Percentiles rank a stretch among this genome's conserved stretches.
These are phyloP conservation scores for Microctenopoma stevenorrisi DNA, from an alignment of 2,797 vertebrate genomes.

Conservation along the genomic window DNA sequence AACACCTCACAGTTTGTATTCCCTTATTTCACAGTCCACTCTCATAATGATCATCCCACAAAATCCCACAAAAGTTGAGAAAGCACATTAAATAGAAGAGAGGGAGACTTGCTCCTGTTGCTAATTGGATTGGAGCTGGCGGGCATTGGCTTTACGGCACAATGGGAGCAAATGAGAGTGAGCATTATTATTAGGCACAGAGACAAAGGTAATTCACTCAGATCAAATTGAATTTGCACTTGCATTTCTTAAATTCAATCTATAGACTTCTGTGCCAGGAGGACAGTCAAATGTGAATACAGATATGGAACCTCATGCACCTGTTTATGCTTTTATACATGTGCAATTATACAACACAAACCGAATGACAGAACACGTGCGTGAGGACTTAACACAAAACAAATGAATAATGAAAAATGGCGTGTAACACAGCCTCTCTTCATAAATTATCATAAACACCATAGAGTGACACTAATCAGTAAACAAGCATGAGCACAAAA, in stretches of 20 bases:
- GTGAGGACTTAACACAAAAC: no score
- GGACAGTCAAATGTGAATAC: neutral
- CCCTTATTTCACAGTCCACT: constrained; percentile 45
- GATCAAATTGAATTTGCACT: constrained; percentile 48
- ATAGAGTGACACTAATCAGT: no score
- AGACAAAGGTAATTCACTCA: constrained; percentile 55
- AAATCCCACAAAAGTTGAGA: constrained; percentile 56
- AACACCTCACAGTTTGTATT: constrained; percentile 33
- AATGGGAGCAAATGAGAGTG: constrained; percentile 41
- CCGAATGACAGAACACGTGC: neutral
- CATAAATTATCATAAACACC: no score
- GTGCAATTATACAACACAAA: neutral
- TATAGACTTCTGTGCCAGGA: constrained; percentile 9
- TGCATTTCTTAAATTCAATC: constrained; percentile 25
- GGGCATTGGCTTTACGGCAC: constrained; percentile 46
- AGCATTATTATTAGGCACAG: constrained; percentile 59
- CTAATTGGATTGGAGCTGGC: constrained; percentile 69
- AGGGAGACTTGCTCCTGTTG: constrained; percentile 54
- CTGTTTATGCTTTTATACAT: neutral
- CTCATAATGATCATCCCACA: constrained; percentile 43
- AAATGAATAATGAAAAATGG: no score
- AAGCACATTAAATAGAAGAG: constrained; percentile 65
- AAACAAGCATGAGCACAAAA: no score
- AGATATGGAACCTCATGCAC: neutral
- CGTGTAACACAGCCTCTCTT: no score